These are phyloP conservation scores for Oreonectes daqikongensis DNA, from an alignment of 2,797 vertebrate genomes.

Conservation along the genomic window DNA sequence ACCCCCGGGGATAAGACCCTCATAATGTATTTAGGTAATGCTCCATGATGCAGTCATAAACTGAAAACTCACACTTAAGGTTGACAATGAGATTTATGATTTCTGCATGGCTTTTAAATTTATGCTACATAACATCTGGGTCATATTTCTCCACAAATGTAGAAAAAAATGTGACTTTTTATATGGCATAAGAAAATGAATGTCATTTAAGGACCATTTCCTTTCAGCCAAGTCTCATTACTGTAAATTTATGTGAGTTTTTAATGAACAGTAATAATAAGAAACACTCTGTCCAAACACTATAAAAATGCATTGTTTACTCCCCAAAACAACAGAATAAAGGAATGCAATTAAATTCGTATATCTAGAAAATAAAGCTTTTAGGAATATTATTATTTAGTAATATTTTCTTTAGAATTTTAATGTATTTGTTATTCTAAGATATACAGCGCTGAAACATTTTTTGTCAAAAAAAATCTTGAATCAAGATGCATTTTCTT, in stretches of 20 bases:
- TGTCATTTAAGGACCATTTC: not conserved
- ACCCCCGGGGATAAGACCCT: not conserved
- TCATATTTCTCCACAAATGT: not conserved
- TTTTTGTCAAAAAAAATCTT: no score
- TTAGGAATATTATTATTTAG: no score
- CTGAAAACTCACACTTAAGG: not conserved
- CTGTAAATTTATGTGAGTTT: not conserved
- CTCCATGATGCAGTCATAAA: not conserved
- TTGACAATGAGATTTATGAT: not conserved
- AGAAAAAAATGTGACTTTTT: not conserved
- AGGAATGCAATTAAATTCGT: no score
- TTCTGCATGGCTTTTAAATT: not conserved
- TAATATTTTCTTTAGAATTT: no score
- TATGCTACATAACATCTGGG: not conserved
- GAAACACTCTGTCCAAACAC: not conserved
- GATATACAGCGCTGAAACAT: no score
- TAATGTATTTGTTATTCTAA: no score
- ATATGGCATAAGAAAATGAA: not conserved
- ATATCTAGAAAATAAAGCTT: no score
- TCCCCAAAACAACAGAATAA: not conserved
- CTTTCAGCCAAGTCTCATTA: not conserved
- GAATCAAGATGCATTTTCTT: no score
- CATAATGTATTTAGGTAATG: conserved; percentile 7
- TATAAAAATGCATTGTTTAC: no score
- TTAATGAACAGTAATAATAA: not conserved